These are phyloP conservation scores for Drosophila barbarae DNA, from an alignment of 2,888 invertebrate genomes.

Conservation along the genomic window DNA sequence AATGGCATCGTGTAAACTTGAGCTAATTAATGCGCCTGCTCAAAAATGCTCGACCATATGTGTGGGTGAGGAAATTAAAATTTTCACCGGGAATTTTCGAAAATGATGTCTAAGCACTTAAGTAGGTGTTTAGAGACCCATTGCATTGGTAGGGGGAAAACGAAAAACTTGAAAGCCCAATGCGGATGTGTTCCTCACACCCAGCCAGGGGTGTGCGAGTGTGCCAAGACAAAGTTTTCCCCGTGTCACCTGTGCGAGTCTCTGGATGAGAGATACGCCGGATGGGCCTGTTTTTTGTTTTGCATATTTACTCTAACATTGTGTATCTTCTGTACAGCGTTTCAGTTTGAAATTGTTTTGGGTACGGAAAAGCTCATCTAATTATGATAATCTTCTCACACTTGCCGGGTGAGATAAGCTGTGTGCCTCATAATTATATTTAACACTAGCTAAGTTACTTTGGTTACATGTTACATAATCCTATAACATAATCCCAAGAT, in stretches of 20 bases:
- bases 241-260: constrained; percentile 10
- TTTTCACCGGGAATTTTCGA: constrained; percentile 45
- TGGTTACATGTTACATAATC: background rate
- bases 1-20: constrained; percentile 46
- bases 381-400: constrained; percentile 21
- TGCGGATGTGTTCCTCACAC: background rate
- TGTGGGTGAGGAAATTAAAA: constrained; percentile 43
- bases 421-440: constrained; percentile 2
- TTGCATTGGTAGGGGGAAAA: constrained; percentile 8
- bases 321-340: constrained; percentile 25
- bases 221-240: constrained; percentile 19
- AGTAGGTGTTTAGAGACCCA: constrained; percentile 52
- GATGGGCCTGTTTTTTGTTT: constrained; percentile 11
- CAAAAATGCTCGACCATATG: constrained; percentile 29
- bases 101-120: constrained; percentile 56
- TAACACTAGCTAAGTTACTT: background rate
- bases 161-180: constrained; percentile 11
- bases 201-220: background rate
- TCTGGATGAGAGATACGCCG: constrained; percentile 12
- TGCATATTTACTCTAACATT: constrained; percentile 50
- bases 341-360: constrained; percentile 8
- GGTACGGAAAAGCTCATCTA: constrained; percentile 11
- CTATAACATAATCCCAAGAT: background rate
- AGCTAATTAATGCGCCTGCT: constrained; percentile 58
- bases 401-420: constrained; percentile 1